These are phyloP conservation scores for Sepiola atlantica DNA, from an alignment of 2,888 invertebrate species.

Conservation along the genomic window DNA sequence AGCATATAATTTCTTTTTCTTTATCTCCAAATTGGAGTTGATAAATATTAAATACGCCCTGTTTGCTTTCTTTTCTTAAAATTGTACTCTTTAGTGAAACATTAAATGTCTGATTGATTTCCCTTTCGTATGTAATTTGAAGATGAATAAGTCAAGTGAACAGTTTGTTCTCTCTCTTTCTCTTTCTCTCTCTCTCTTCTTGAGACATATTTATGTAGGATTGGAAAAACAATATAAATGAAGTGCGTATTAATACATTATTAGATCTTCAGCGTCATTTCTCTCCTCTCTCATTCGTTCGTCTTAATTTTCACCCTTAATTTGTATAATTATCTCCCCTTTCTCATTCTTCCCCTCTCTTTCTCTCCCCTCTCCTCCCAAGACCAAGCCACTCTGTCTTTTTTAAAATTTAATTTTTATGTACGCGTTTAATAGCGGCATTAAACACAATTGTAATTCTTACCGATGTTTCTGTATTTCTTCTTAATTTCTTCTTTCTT, in stretches of 20 bases:
- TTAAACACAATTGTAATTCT: conserved; percentile 16
- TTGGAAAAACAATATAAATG: neutral
- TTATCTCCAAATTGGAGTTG: neutral
- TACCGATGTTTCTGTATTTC: neutral
- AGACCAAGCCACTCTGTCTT: neutral
- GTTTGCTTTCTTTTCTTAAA: neutral
- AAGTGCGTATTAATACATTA: neutral
- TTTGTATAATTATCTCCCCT: neutral
- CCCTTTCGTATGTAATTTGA: neutral
- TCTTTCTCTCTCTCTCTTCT: neutral
- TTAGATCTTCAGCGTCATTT: neutral
- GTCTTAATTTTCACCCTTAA: neutral
- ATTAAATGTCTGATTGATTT: neutral
- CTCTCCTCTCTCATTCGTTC: neutral
- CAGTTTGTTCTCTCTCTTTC: neutral
- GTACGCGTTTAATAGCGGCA: neutral
- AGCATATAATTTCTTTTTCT: neutral
- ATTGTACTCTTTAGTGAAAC: conserved; percentile 1
- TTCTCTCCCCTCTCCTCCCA: neutral
- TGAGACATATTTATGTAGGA: conserved; percentile 11
- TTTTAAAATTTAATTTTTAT: neutral
- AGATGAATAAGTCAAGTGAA: neutral
- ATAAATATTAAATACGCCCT: neutral
- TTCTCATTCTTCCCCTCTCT: neutral
- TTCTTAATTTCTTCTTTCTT: too few species aligned